phyloP scores from a whole-genome alignment of 2,113 vertebrate genomes.

The Eclectus roratus region DNA sequence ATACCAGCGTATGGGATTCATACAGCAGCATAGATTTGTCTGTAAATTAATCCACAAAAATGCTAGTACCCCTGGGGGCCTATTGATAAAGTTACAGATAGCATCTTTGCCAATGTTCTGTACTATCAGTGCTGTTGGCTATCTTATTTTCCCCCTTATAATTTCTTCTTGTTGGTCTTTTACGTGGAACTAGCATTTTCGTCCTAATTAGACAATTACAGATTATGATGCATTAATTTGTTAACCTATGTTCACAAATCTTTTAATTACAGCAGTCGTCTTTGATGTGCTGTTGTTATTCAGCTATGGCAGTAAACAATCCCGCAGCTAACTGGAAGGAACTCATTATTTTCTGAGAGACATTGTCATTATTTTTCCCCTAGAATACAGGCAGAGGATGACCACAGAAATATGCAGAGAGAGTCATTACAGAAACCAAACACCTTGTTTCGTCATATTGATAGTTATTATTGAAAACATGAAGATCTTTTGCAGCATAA shows the following conservation, averaged over 20 bases:
- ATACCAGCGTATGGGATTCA: not conserved
- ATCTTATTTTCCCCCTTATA: conserved; percentile 34
- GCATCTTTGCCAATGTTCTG: conserved; percentile 27
- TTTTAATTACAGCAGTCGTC: conserved; percentile 77
- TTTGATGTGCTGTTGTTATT: conserved; percentile 78
- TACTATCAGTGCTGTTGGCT: not conserved
- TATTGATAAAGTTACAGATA: conserved; percentile 41
- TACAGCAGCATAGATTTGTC: not conserved
- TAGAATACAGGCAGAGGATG: not conserved
- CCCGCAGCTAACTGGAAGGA: conserved; percentile 68
- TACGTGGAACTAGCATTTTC: conserved; percentile 68
- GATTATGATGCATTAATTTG: conserved; percentile 77
- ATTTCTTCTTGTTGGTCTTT: conserved; percentile 60
- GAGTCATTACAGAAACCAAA: not conserved
- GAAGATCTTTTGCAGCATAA: not conserved
- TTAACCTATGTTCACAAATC: conserved; percentile 80
- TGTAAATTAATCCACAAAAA: conserved; percentile 32
- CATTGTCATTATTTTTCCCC: conserved; percentile 48
- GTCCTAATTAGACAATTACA: conserved; percentile 79
- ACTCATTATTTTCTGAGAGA: conserved; percentile 71
- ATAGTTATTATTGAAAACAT: not conserved
- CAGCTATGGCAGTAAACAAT: conserved; percentile 75
- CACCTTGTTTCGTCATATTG: not conserved
- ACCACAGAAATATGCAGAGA: not conserved
- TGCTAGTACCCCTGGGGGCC: not conserved